Evolutionary conservation across 2,888 invertebrate species (phyloP), one percentile per base, ranked within the genome.

Genomic region (Priocnemis perturbator): DNA sequence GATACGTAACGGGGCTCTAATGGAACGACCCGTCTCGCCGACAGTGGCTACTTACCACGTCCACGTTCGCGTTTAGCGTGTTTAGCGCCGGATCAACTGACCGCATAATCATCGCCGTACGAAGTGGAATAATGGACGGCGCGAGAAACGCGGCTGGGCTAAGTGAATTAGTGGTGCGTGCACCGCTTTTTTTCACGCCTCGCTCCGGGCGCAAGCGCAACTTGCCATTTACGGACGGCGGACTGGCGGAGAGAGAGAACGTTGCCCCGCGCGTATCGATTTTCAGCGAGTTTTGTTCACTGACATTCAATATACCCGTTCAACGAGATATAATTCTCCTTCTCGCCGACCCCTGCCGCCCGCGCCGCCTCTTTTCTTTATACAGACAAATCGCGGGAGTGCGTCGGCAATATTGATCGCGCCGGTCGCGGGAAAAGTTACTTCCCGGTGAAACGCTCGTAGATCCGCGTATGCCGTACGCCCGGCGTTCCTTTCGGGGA

Each of bases 91-190:
- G 74, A 74, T 77, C 77, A 68, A 75, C 76, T 72, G 75, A 78
- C 79, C 77, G 73, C 74, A 72, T 82, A 83, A 81, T 84, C 76
- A 79, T 77, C 76, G 69, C 69, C 61, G 79, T 76, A 73, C 61
- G 69, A 66, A 74, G 73, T 66, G 67, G 77, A 76, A 76, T 78
- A 76, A 75, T 75, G 64, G 60, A 57, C 48, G 74, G 74, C 73
- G 76, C 68, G 74, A 69, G 67, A 77, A 78, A 75, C 74, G 70
- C 44, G 20, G 59, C 56, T 69, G 50, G 65, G 72, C 81, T 83
- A 82, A 83, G 76, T 74, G 77, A 82, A 79, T 83, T 82, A 81
- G 81, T 79, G 76, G 57, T 75, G 77, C 78, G 76, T 76, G 79
- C 73, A 62, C 66, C 64, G 52, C 57, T 56, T 53, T 64, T 61